These are phyloP conservation scores for Escarpia spicata DNA, from an alignment of 2,888 invertebrate species.

Conservation along the genomic window DNA sequence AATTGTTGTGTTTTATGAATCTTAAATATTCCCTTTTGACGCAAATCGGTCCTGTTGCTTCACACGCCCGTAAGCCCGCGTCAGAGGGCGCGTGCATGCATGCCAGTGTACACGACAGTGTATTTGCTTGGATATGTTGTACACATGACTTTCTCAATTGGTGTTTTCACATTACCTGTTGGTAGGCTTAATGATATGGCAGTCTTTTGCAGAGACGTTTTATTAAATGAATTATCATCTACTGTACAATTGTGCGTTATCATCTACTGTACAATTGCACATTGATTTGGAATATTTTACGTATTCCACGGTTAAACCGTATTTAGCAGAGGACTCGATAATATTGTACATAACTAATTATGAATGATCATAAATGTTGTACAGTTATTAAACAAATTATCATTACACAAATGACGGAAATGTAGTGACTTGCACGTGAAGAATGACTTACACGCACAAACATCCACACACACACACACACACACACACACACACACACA, in stretches of 20 bases:
- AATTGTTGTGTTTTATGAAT: background rate
- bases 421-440: background rate
- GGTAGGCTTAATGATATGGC: background rate
- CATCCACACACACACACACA: background rate
- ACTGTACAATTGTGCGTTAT: background rate
- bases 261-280: background rate
- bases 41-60: background rate
- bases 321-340: background rate
- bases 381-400: background rate
- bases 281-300: background rate
- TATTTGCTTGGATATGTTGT: background rate
- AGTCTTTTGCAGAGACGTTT: background rate
- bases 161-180: background rate
- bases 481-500: background rate
- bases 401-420: background rate
- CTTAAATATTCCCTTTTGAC: background rate
- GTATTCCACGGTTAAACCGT: constrained; percentile 1
- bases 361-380: background rate
- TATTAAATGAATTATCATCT: background rate
- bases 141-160: background rate
- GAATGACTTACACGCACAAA: background rate
- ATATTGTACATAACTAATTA: background rate
- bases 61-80: background rate
- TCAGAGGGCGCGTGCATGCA: background rate
- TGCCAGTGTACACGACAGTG: background rate